Conservation (phyloP, 2,888 invertebrate genomes). For the Myopa tessellatipennis region DNA sequence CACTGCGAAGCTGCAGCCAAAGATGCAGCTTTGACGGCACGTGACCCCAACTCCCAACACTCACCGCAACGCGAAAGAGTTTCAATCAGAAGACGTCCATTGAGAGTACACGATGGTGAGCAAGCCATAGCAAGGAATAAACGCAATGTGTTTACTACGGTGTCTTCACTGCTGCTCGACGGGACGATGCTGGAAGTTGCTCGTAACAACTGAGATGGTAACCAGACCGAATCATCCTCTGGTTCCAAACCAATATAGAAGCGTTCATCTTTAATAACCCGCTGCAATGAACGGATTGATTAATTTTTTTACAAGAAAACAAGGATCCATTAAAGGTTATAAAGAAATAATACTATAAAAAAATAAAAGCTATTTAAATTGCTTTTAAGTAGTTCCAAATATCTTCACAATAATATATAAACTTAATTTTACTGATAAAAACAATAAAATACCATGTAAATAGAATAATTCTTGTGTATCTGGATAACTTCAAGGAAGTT, state of each 20-base stretch:
- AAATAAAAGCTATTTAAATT: neutral
- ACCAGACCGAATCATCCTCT: constrained; percentile 92
- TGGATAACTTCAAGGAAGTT: neutral
- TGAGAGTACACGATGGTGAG: constrained; percentile 88
- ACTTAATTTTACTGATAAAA: too few relatives aligned
- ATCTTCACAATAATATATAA: too few relatives aligned
- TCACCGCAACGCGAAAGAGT: constrained; percentile 87
- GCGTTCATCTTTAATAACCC: constrained; percentile 89
- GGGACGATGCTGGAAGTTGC: constrained; percentile 75
- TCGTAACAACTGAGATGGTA: constrained; percentile 89
- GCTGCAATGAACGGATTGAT: constrained; percentile 70
- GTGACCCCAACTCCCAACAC: constrained; percentile 81
- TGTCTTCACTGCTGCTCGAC: constrained; percentile 81
- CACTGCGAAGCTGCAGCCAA: constrained; percentile 92
- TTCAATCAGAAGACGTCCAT: constrained; percentile 88
- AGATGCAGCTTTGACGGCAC: constrained; percentile 86
- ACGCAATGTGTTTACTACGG: constrained; percentile 78
- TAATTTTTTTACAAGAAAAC: neutral
- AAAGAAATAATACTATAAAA: neutral
- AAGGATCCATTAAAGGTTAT: neutral
- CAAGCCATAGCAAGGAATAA: constrained; percentile 89
- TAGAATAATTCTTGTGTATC: neutral
- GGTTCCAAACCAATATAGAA: constrained; percentile 91
- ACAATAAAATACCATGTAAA: too few relatives aligned
- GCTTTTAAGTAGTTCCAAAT: neutral